phyloP scores from a whole-genome alignment of 2,888 invertebrate species.

The Tachina lurida region DNA sequence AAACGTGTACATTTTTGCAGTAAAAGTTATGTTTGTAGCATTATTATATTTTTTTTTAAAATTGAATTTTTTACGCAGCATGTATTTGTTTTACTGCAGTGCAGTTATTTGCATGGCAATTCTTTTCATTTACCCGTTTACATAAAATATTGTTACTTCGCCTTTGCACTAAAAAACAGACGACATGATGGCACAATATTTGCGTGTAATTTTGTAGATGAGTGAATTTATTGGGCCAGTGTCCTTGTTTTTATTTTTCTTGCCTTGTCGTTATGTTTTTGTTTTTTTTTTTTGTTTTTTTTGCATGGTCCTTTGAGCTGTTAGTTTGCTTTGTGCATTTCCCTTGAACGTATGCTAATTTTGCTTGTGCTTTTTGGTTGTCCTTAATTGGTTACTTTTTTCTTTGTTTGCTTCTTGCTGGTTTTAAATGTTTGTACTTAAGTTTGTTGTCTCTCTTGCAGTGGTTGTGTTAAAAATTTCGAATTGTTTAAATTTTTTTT shows the following conservation, averaged over 20 bases:
- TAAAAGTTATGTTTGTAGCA: neutral
- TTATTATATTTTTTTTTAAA: neutral
- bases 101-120: slow-evolving; percentile 66
- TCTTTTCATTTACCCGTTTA: slow-evolving; percentile 35
- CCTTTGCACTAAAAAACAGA: neutral
- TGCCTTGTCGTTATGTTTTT: too few relatives aligned
- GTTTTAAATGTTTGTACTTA: slow-evolving; percentile 26
- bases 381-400: slow-evolving; percentile 65
- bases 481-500: slow-evolving; percentile 4
- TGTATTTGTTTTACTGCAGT: slow-evolving; percentile 68
- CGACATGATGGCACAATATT: slow-evolving; percentile 5
- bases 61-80: neutral
- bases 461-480: neutral
- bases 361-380: slow-evolving; percentile 64
- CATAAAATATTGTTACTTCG: slow-evolving; percentile 46
- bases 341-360: slow-evolving; percentile 66
- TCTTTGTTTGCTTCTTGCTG: slow-evolving; percentile 25
- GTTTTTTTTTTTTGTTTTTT: neutral
- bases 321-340: slow-evolving; percentile 14
- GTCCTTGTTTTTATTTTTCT: too few relatives aligned
- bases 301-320: slow-evolving; percentile 1
- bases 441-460: slow-evolving; percentile 37
- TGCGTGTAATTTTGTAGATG: slow-evolving; percentile 12
- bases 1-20: neutral
- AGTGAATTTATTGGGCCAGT: slow-evolving; percentile 27